A percentile compares a stretch with the other conserved stretches of the same genome.
phyloP scores from a whole-genome alignment of 2,888 invertebrate species.

The Pollenia angustigena region DNA sequence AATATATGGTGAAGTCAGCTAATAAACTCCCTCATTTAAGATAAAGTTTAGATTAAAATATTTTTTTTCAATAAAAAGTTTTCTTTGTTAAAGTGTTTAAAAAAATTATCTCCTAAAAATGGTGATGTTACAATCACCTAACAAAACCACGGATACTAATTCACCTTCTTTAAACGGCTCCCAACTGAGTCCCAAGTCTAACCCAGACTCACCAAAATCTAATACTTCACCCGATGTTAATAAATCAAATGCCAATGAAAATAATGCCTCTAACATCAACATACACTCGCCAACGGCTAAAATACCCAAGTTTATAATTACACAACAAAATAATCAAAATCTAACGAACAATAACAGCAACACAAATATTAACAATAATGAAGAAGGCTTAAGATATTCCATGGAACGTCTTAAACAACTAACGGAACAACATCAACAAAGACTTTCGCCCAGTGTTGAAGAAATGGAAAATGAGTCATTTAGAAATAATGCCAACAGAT shows the following conservation, averaged over 20 bases:
- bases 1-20: not conserved
- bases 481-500: constrained; percentile 68
- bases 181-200: constrained; percentile 83
- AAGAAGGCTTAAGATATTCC: constrained; percentile 80
- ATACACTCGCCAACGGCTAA: constrained; percentile 76
- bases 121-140: constrained; percentile 84
- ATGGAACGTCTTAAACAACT: constrained; percentile 84
- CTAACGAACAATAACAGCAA: constrained; percentile 50
- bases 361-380: constrained; percentile 73
- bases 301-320: constrained; percentile 80
- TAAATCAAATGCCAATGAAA: constrained; percentile 56
- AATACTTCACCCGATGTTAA: constrained; percentile 81
- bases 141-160: constrained; percentile 77
- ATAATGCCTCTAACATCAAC: constrained; percentile 32
- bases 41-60: too few species aligned
- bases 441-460: constrained; percentile 78
- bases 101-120: constrained; percentile 75
- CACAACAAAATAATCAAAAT: constrained; percentile 71
- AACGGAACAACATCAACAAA: constrained; percentile 82
- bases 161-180: constrained; percentile 77
- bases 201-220: constrained; percentile 83
- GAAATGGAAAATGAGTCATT: constrained; percentile 54
- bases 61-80: not conserved
- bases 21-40: not conserved
- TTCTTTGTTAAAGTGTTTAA: constrained; percentile 13